A percentile compares a stretch with the other conserved stretches of the same genome.
Conservation (phyloP, 2,888 invertebrate species). For the Tetragnatha montana region DNA sequence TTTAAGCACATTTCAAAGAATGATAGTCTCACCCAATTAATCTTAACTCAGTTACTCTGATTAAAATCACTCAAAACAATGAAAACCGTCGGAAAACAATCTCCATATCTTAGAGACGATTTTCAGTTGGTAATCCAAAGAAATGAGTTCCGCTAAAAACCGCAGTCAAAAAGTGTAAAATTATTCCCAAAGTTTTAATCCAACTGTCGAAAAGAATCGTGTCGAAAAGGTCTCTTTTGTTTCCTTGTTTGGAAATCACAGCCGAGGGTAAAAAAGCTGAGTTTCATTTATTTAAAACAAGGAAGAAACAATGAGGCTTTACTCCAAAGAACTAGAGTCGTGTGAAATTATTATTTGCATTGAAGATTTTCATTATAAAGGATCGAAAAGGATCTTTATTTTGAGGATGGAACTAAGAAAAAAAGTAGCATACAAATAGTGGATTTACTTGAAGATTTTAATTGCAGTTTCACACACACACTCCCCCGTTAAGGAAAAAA, state of each 20-base stretch:
- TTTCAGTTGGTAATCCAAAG: background rate
- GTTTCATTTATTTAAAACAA: background rate
- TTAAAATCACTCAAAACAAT: background rate
- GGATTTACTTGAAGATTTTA: constrained; percentile 54
- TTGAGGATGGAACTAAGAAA: constrained; percentile 6
- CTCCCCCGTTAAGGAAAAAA: background rate
- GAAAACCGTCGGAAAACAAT: background rate
- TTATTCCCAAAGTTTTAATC: constrained; percentile 5
- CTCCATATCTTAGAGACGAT: background rate
- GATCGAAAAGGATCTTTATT: constrained; percentile 6
- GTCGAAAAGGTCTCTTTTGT: background rate
- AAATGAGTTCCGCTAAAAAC: background rate
- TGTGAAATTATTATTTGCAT: background rate
- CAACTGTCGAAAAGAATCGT: background rate
- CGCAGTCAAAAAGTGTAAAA: background rate
- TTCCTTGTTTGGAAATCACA: background rate
- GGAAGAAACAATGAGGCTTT: background rate
- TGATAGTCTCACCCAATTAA: too few relatives aligned
- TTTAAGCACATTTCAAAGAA: too few relatives aligned
- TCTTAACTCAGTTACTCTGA: too few relatives aligned
- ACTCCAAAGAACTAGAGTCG: background rate
- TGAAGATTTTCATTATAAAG: constrained; percentile 1
- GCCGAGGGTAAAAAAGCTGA: background rate
- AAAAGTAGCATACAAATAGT: constrained; percentile 17
- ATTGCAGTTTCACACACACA: constrained; percentile 40